phyloP scores from a whole-genome alignment of 2,888 invertebrate species.

The Lasioglossum lativentre region DNA sequence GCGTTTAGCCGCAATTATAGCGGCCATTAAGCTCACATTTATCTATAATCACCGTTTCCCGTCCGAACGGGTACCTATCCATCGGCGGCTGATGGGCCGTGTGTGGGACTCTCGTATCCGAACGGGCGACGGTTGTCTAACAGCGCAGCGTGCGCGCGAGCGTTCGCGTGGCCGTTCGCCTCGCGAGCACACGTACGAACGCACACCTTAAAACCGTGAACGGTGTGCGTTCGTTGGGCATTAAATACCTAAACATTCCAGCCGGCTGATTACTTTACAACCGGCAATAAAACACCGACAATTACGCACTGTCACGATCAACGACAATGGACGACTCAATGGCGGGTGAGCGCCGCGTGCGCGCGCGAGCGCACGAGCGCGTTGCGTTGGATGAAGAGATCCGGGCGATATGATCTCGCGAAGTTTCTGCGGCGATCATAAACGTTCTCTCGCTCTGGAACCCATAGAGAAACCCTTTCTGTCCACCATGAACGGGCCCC shows the following conservation, averaged over 20 bases:
- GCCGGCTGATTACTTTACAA: constrained; percentile 57
- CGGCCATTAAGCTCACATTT: constrained; percentile 53
- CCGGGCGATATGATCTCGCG: constrained; percentile 68
- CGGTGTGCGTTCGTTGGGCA: constrained; percentile 11
- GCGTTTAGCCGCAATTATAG: constrained; percentile 50
- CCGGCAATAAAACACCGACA: constrained; percentile 69
- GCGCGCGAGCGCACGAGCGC: too few species aligned
- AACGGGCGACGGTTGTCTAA: constrained; percentile 12
- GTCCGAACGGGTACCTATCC: constrained; percentile 45
- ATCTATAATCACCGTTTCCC: constrained; percentile 55
- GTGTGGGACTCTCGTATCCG: constrained; percentile 23
- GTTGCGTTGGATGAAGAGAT: constrained; percentile 66
- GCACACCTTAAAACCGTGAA: background rate
- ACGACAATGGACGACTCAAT: constrained; percentile 64
- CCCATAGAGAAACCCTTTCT: constrained; percentile 21
- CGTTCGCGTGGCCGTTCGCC: background rate
- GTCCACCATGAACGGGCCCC: background rate
- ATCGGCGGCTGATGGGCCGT: background rate
- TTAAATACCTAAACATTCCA: constrained; percentile 61
- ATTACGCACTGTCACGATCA: constrained; percentile 63
- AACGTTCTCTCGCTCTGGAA: constrained; percentile 50
- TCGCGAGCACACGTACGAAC: background rate
- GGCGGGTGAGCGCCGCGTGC: constrained; percentile 32
- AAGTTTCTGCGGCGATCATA: constrained; percentile 63
- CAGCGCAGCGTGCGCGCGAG: background rate